A percentile compares a stretch with the other conserved stretches of the same genome.
phyloP scores from a whole-genome alignment of 1,140 invertebrate species.

The Brachionus plicatilis region DNA sequence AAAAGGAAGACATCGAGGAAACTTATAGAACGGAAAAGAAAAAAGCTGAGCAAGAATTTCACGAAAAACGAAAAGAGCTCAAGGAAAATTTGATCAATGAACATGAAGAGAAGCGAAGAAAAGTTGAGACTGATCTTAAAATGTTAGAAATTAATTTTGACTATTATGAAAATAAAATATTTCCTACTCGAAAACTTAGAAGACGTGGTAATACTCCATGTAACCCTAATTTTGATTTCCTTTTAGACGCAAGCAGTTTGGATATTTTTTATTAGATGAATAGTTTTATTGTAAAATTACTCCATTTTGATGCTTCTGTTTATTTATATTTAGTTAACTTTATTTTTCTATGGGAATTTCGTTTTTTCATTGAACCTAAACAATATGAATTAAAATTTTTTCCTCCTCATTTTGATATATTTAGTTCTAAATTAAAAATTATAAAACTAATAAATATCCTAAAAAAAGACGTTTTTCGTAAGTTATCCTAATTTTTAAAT shows the following conservation, averaged over 20 bases:
- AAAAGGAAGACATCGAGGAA: slow-evolving; percentile 10
- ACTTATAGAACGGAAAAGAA: not conserved
- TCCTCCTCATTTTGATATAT: no score
- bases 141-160: slow-evolving; percentile 31
- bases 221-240: slow-evolving; percentile 1
- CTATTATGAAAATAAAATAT: not conserved
- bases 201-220: not conserved
- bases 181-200: slow-evolving; percentile 9
- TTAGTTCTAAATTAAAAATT: no score
- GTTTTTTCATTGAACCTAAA: no score
- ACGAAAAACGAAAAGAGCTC: slow-evolving; percentile 17
- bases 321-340: not conserved
- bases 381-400: no score
- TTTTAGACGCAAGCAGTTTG: slow-evolving; percentile 4
- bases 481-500: no score
- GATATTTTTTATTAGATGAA: slow-evolving; percentile 2
- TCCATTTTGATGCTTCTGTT: not conserved
- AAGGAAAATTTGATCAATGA: slow-evolving; percentile 31
- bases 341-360: no score
- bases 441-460: no score
- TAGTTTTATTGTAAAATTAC: not conserved
- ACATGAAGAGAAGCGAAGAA: slow-evolving; percentile 3
- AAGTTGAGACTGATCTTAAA: not conserved
- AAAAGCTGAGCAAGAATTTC: slow-evolving; percentile 24
- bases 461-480: no score